Base-by-base conservation (phyloP, 2,888 invertebrate genomes). In the Deroplatys truncata region DNA sequence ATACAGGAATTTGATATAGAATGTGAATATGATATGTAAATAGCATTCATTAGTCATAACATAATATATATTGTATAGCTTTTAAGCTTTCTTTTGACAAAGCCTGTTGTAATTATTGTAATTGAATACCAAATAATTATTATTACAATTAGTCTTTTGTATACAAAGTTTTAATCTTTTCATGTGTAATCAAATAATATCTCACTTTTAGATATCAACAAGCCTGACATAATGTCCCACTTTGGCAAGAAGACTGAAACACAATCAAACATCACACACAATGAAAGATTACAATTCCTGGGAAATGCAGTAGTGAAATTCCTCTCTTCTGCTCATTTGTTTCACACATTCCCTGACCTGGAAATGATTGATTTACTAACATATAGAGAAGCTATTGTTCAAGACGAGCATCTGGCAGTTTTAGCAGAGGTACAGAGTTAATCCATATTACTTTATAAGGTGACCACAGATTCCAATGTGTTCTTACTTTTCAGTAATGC, bases 241-340 rank as follows among this genome's bases (percentile, higher is more conserved):
- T 98, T 99, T 93, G 99, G 99, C 0, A 97, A 97, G 91, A 96
- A 96, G 92, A 96, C 96, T 91, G 99, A 98, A 93, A 98, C 98
- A 0, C 97, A 97, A 92, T 99, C 98, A 0, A 98, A 98, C 92
- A 98, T 98, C 91, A 98, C 98, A 0, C 98, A 98, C 93, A 99
- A 99, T 93, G 99, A 99, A 93, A 95, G 99, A 7, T 94, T 99
- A 49, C 99, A 99, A 94, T 99, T 99, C 93, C 95, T 99, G 2
- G 99, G 99, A 0, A 99, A 99, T 93, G 99, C 99, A 0, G 99
- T 99, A 0, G 98, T 99, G 0, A 99, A 99, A 93, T 99, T 99
- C 93, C 94, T 99, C 0, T 98, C 98, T 82, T 98, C 98, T 0
- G 98, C 99, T 92, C 99, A 99, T 93, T 94, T 99, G 92, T 99